Evolutionary conservation across 2,888 invertebrate species (phyloP).

Genomic region (Drosophila neutralis): DNA sequence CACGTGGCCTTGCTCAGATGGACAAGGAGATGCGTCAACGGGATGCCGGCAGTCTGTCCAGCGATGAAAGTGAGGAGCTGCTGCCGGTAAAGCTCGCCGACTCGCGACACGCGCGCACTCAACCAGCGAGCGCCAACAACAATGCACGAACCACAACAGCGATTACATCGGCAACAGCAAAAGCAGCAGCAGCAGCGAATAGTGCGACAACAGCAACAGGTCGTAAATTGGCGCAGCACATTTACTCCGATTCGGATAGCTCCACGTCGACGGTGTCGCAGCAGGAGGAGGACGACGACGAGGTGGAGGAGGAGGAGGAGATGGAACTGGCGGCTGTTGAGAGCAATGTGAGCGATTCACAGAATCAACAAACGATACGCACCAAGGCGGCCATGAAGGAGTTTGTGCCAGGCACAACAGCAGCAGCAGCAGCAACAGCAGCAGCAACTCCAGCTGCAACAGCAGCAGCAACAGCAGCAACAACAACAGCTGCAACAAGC

Average conservation of each 20-base stretch:
- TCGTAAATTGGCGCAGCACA: conserved; percentile 88
- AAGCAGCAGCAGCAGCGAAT: conserved; percentile 2
- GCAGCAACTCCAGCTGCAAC: conserved; percentile 62
- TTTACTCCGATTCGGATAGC: conserved; percentile 92
- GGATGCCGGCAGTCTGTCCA: conserved; percentile 88
- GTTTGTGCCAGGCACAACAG: conserved; percentile 86
- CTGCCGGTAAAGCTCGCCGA: conserved; percentile 86
- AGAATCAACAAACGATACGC: conserved; percentile 88
- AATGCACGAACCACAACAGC: conserved; percentile 4
- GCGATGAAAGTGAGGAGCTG: conserved; percentile 93
- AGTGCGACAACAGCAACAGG: conserved; percentile 19
- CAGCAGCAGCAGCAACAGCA: conserved; percentile 36
- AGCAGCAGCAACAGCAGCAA: conserved; percentile 33
- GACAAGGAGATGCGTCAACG: conserved; percentile 90
- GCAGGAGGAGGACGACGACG: conserved; percentile 22
- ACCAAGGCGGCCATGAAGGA: conserved; percentile 95
- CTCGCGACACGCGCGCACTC: conserved; percentile 17
- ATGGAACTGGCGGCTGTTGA: conserved; percentile 85
- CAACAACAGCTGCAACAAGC: conserved; percentile 32
- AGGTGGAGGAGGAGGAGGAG: conserved; percentile 82
- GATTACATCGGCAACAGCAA: conserved; percentile 8
- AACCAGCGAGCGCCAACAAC: conserved; percentile 10
- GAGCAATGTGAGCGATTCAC: conserved; percentile 89
- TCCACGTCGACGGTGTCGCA: conserved; percentile 60
- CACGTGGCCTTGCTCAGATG: conserved; percentile 87